Evolutionary conservation across 1,140 invertebrate species (phyloP).

Genomic region (Eupristina koningsbergeri): DNA sequence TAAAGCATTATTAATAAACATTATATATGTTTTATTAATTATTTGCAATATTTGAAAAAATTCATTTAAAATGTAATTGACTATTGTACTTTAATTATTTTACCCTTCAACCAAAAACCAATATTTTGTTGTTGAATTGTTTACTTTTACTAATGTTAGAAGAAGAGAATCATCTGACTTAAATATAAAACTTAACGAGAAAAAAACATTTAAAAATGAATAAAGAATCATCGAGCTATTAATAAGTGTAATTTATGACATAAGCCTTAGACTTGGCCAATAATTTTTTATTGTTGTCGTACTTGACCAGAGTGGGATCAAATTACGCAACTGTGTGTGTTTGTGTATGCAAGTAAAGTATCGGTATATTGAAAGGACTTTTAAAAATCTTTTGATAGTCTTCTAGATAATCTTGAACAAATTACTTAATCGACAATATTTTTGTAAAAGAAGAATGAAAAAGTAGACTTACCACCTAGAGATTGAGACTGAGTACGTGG

Average conservation of each 20-base stretch:
- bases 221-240: not conserved
- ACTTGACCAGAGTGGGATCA: not conserved
- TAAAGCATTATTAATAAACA: no score
- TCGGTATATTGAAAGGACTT: not conserved
- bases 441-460: not conserved
- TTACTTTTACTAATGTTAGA: no score
- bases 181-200: no score
- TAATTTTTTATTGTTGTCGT: not conserved
- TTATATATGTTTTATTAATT: no score
- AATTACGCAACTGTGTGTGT: not conserved
- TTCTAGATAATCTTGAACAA: no score
- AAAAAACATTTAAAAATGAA: not conserved
- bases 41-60: no score
- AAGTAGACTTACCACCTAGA: slow-evolving; percentile 70
- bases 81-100: no score
- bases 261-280: not conserved
- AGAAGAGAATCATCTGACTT: no score
- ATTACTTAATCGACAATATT: not conserved
- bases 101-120: no score
- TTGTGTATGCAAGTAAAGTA: no score
- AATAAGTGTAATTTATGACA: not conserved
- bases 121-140: no score
- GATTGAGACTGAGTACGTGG: slow-evolving; percentile 69
- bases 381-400: not conserved
- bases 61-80: no score